Base-by-base conservation (phyloP, 53 echinoderm and acorn worm species). In the Astropecten irregularis region DNA sequence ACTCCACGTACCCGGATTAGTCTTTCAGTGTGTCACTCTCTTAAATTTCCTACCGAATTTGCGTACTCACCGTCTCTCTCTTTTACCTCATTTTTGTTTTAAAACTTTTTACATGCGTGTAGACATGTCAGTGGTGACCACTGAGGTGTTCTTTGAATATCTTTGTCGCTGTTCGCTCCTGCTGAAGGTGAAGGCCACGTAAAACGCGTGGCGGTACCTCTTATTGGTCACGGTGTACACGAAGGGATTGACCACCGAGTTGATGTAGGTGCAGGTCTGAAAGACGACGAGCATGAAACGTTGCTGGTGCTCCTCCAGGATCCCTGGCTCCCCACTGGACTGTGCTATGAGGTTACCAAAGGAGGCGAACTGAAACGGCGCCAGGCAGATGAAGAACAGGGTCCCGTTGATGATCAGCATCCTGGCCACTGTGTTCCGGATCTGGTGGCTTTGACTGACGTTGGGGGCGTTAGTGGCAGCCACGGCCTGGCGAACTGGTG, bases 361-460 rank as follows among this genome's bases (percentile, higher is more conserved):
- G 27, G 69, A 68, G 22, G 81, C 28, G 47, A 90, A 69, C 23
- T 90, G 77, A 38, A 90, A 90, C 27, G 90, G 90, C 9, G 84
- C 67, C 9, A 90, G 61, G 29, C 67, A 81, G 53, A 85, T 40
- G 69, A 90, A 90, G 40, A 90, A 90, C 19, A 90, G 69, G 1
- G 68, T 85, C 16, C 85, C 84, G 90, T 84, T 90, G 81, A 90
- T 47, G 18, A 85, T 60, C 8, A 90, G 68, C 90, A 90, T 90
- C 6, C 66, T 58, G 2, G 84, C 90, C 25, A 90, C 90, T 30
- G 85, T 85, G 81, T 90, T 90, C 8, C 90, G 62, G 53, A 83
- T 88, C 39, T 83, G 47, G 33, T 73, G 82, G 55, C 77, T 79
- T 39, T 85, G 86, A 27, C 74, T 49, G 27, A 36, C 60, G 50